Evolutionary conservation across 2,113 vertebrate genomes (phyloP), one percentile per base, ranked within the genome.

Genomic region (Pygoscelis adeliae): DNA sequence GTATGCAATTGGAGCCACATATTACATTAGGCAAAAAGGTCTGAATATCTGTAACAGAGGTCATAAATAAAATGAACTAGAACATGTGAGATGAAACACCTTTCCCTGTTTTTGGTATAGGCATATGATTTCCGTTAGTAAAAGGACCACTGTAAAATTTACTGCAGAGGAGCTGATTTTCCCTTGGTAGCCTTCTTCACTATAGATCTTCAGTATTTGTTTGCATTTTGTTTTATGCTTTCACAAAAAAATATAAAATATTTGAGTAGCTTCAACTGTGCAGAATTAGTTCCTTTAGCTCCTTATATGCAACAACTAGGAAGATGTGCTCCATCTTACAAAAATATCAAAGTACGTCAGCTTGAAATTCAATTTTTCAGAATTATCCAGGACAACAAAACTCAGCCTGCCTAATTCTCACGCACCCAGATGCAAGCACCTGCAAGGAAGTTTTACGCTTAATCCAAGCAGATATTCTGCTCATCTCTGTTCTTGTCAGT

Each of bases 81-180:
- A 95, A 65, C 46, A 94, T 4, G 19, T 2, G 23, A 96, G 49
- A 94, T 89, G 19, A 92, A 89, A 93, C 87, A 97, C 55, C 30
- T 79, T 87, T 69, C 56, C 50, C 56, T 38, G 30, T 1, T 87
- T 88, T 71, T 87, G 32, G 25, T 79, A 53, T 9, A 73, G 20
- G n/a, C 89, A 83, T 87, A 82, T 76, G 89, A 93, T 91, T 91
- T 89, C 91, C 67, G 90, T 96, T 92, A 97, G 40, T 40, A 62
- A 79, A 84, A 89, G 49, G 66, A 83, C 22, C 83, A 76, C 25
- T 83, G 53, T 46, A 95, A 93, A 94, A 94, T 92, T 93, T 96
- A 94, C 40, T 89, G 74, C 70, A 55, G 44, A 93, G n/a, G 19
- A 91, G 4, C 22, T 22, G 15, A 76, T 82, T 90, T 91, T 89